Evolutionary conservation across 2,797 vertebrate genomes (phyloP).

Genomic region (Hydrolagus colliei): DNA sequence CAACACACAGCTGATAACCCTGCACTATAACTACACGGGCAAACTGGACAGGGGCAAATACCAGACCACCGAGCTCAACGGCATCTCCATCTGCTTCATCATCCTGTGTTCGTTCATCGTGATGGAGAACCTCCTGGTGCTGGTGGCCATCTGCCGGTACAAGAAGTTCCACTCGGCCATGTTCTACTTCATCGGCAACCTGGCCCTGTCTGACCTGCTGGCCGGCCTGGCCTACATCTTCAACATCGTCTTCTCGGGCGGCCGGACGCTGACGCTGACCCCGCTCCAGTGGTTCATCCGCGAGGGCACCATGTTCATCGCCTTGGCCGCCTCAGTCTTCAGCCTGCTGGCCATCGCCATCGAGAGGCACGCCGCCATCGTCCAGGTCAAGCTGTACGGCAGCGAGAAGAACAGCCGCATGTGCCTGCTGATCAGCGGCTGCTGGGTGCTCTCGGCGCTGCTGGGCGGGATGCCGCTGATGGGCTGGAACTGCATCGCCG

Average conservation of each 20-base stretch:
- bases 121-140: slow-evolving; percentile 84
- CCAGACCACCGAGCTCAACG: background rate
- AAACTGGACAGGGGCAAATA: background rate
- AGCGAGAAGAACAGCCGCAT: slow-evolving; percentile 79
- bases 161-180: slow-evolving; percentile 92
- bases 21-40: slow-evolving; percentile 1
- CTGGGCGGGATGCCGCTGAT: slow-evolving; percentile 85
- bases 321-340: slow-evolving; percentile 82
- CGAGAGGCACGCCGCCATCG: slow-evolving; percentile 84
- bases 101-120: slow-evolving; percentile 80
- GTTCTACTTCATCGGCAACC: slow-evolving; percentile 92
- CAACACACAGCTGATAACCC: background rate
- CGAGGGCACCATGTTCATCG: slow-evolving; percentile 86
- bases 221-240: slow-evolving; percentile 82
- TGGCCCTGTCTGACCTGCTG: slow-evolving; percentile 85
- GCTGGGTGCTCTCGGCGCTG: slow-evolving; percentile 80
- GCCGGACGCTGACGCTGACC: slow-evolving; percentile 61
- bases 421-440: slow-evolving; percentile 83
- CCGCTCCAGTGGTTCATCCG: slow-evolving; percentile 89
- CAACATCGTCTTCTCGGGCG: slow-evolving; percentile 79
- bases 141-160: slow-evolving; percentile 78
- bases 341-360: slow-evolving; percentile 90
- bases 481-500: slow-evolving; percentile 87
- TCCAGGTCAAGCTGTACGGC: slow-evolving; percentile 83
- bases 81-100: slow-evolving; percentile 60